Conservation (phyloP, 92 coral and sea anemone genomes). For the Actinostola sp. region DNA sequence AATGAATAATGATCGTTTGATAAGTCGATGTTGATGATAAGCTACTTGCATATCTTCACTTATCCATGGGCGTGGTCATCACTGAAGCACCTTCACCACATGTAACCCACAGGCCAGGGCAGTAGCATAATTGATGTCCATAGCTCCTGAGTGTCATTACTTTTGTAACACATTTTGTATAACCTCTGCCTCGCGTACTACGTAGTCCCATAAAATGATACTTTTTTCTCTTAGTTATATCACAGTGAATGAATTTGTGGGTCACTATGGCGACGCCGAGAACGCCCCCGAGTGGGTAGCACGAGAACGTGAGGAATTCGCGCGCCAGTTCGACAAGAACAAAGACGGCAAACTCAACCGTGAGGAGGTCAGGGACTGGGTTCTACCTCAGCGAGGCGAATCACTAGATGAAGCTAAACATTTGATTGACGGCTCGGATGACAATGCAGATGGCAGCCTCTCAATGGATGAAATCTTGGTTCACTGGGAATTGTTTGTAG, state of each 20-base stretch:
- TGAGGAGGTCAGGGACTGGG: constrained; percentile 93
- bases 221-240: constrained; percentile 64
- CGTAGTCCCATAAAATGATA: too few species aligned
- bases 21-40: too few species aligned
- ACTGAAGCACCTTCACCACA: too few species aligned
- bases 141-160: too few species aligned
- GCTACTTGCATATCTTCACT: too few species aligned
- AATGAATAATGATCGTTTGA: too few species aligned
- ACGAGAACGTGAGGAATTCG: constrained; percentile 84
- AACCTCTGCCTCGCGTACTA: too few species aligned
- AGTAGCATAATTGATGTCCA: too few species aligned
- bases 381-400: constrained; percentile 84
- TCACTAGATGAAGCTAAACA: constrained; percentile 91
- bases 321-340: constrained; percentile 82
- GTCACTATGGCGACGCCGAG: constrained; percentile 84
- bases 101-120: too few species aligned
- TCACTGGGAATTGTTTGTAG: constrained; percentile 95
- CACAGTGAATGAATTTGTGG: constrained; percentile 84
- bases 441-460: constrained; percentile 85
- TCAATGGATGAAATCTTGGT: constrained; percentile 88
- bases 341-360: constrained; percentile 90
- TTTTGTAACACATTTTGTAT: too few species aligned
- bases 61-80: too few species aligned
- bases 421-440: constrained; percentile 95
- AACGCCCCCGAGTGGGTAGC: constrained; percentile 91